Evolutionary conservation across 2,888 invertebrate genomes (phyloP), one percentile per base, ranked within the genome.

Genomic region (Drosophila rellima): DNA sequence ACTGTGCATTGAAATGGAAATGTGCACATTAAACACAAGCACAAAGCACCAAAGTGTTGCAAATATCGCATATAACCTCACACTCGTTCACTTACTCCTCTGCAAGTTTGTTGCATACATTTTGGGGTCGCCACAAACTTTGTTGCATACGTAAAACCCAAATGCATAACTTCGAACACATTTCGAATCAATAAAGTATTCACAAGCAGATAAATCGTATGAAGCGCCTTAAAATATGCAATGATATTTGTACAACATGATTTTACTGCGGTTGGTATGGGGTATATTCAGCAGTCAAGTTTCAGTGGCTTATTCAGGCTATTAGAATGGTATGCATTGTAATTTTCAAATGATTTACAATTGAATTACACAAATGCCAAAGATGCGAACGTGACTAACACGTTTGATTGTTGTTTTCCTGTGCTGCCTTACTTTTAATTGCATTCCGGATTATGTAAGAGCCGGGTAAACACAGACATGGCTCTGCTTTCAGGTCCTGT

Each of bases 1-100:
- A 71, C 56, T 52, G 54, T 64, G 77, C 77, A 70, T 67, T 74
- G 51, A 61, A 51, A 56, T 67, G 70, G 64, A 73, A 75, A 57
- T 50, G 55, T 45, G 61, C 61, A 60, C 67, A 71, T 56, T 60
- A 55, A 67, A 70, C 51, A 74, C 64, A 52, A 29, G 55, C 48
- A 55, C 20, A 47, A 33, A 20, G 50, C 47, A 37, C 50, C 15
- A 55, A 59, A 64, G 47, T 63, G 67, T 37, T 67, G 51, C 52
- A 44, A 44, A 55, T 50, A 39, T 56, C 35, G 29, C 11, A 7
- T 7, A 26, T 26, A 39, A n/a, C n/a, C n/a, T n/a, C n/a, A n/a
- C n/a, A n/a, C n/a, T n/a, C n/a, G n/a, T n/a, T n/a, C n/a, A n/a
- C n/a, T n/a, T n/a, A 35, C 35, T 35, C n/a, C 13, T 6, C 6